Conservation (phyloP, 2,888 invertebrate genomes). For the Chaetoderma sp. region DNA sequence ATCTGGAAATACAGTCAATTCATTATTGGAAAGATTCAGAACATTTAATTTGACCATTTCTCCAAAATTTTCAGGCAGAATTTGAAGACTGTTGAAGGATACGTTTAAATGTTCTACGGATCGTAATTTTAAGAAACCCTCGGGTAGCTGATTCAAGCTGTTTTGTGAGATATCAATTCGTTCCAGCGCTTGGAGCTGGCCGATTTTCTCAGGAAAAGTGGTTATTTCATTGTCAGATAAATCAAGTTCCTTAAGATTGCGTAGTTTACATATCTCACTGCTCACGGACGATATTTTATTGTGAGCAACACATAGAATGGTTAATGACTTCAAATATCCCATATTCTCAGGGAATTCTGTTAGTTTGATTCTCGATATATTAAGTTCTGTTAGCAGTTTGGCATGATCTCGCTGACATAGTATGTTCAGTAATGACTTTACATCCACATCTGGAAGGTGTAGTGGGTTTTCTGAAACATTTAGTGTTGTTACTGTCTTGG, state of each 20-base stretch:
- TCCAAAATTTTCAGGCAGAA: constrained; percentile 61
- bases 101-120: constrained; percentile 56
- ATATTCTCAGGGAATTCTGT: constrained; percentile 52
- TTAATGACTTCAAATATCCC: constrained; percentile 51
- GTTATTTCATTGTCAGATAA: constrained; percentile 50
- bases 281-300: constrained; percentile 53
- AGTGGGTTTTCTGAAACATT: constrained; percentile 56
- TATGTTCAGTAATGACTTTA: constrained; percentile 45
- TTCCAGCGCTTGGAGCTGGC: constrained; percentile 55
- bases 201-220: constrained; percentile 40
- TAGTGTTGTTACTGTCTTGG: constrained; percentile 50
- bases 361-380: constrained; percentile 53
- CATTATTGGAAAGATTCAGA: constrained; percentile 61
- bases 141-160: constrained; percentile 71
- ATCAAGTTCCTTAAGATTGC: constrained; percentile 52
- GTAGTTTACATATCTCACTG: constrained; percentile 51
- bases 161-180: constrained; percentile 77
- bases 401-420: constrained; percentile 55
- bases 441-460: constrained; percentile 45
- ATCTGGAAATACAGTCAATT: constrained; percentile 55
- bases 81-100: constrained; percentile 56
- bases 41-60: constrained; percentile 54
- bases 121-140: constrained; percentile 44
- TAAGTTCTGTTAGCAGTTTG: constrained; percentile 48
- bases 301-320: constrained; percentile 48